Percentiles rank a stretch among this genome's conserved stretches.
Evolutionary conservation across 2,113 vertebrate genomes (phyloP).

Genomic region (Quiscalus mexicanus): DNA sequence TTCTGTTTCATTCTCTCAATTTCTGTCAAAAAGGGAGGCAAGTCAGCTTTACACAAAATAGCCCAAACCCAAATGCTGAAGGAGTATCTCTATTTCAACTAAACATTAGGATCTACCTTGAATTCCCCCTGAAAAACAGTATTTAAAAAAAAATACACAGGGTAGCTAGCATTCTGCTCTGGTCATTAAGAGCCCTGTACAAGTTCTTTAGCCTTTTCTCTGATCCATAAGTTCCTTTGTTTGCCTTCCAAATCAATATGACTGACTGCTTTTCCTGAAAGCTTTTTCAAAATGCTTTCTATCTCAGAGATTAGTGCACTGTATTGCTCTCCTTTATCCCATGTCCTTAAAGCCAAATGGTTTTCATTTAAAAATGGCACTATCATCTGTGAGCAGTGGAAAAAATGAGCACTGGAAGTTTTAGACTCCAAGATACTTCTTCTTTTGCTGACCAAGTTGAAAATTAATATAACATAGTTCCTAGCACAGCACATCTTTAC

Average conservation of each 20-base stretch:
- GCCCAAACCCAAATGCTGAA: neutral
- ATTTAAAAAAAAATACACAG: neutral
- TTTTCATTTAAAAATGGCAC: constrained; percentile 26
- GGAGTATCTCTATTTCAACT: neutral
- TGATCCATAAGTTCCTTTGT: neutral
- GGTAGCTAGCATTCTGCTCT: neutral
- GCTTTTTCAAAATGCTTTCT: neutral
- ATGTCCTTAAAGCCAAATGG: neutral
- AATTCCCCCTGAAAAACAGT: neutral
- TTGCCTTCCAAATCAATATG: neutral
- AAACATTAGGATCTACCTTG: neutral
- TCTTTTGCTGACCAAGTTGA: neutral
- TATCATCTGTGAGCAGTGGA: neutral
- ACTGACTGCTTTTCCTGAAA: neutral
- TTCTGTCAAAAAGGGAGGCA: neutral
- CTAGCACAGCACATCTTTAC: neutral
- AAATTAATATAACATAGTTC: neutral
- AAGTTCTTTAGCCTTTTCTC: neutral
- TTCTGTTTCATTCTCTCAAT: neutral
- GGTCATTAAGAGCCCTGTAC: neutral
- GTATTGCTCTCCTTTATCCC: neutral
- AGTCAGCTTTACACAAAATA: neutral
- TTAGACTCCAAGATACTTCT: neutral
- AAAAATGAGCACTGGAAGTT: neutral
- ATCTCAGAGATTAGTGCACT: neutral